Conservation (phyloP, 2,797 vertebrate species). For the Limnodromus scolopaceus region DNA sequence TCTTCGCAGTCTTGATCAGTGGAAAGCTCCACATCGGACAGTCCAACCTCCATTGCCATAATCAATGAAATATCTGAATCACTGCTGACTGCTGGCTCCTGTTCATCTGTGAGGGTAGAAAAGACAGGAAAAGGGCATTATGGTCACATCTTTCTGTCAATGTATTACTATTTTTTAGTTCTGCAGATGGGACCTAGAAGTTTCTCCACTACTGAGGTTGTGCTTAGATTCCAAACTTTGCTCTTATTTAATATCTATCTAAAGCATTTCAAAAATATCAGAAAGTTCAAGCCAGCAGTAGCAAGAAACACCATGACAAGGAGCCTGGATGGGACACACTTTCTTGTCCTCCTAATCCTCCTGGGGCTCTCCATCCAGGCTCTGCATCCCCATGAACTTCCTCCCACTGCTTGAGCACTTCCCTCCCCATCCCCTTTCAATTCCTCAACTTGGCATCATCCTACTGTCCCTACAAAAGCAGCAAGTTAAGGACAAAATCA, state of each 20-base stretch:
- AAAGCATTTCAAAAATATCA: background rate
- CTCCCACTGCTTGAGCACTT: background rate
- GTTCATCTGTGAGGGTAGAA: constrained; percentile 83
- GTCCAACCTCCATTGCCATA: constrained; percentile 85
- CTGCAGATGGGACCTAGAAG: background rate
- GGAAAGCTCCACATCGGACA: constrained; percentile 88
- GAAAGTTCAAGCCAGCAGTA: background rate
- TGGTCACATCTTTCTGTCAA: background rate
- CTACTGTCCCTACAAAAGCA: background rate
- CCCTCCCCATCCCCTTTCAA: background rate
- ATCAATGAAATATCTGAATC: constrained; percentile 91
- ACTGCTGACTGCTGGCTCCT: constrained; percentile 89
- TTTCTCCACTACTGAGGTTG: background rate
- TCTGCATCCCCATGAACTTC: background rate
- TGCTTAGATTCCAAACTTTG: background rate
- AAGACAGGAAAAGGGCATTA: constrained; percentile 15
- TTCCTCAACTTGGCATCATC: background rate
- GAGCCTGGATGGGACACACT: background rate
- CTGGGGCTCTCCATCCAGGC: background rate
- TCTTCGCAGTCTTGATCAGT: constrained; percentile 86
- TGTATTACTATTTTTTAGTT: fast-evolving
- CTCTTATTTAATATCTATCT: background rate
- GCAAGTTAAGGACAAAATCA: background rate
- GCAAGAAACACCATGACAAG: background rate
- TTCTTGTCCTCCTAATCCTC: background rate